Evolutionary conservation across 1,140 invertebrate species (phyloP), one percentile per base, ranked within the genome.

Genomic region (Periplaneta americana): DNA sequence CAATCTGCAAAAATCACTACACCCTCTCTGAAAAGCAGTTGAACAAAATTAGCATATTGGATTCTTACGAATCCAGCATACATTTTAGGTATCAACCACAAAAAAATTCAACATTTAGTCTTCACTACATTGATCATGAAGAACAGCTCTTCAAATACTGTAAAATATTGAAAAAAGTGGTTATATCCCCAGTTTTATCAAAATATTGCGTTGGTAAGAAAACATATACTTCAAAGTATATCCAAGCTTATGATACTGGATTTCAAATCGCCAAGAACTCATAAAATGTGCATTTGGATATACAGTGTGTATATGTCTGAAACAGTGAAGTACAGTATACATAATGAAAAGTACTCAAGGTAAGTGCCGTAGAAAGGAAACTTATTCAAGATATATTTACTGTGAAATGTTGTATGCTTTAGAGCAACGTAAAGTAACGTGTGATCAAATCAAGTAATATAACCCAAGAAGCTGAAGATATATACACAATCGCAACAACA

Each of bases 301-400:
- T 83, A 83, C 80, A 82, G 80, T 81, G 80, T 82, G 80, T 81
- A 79, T 83, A 82, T 48, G 76, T 81, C 37, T 76, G 80, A 81
- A 76, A 81, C 82, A 84, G 83, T 82, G 82, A 83, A 83, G 78
- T 83, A 83, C 80, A 83, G 74, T 82, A 82, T 33, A 78, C 36
- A 82, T 39, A 82, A 75, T 82, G 33, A 82, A 82, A 82, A 84
- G 74, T 82, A 81, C 77, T 74, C 82, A 80, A 82, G 78, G 78
- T 80, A 83, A 82, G 91, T 92, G 91, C 91, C 91, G 91, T 92
- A 92, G 88, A 92, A 92, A 92, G 87, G 87, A 89, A 92, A 92
- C 90, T 91, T 86, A 90, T 88, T 89, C 80, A 83, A 83, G 31
- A 80, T 75, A 81, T 66, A 82, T 66, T 79, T 77, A 81, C 75